Evolutionary conservation across 2,113 vertebrate species (phyloP).

Genomic region (Macrotus californicus): DNA sequence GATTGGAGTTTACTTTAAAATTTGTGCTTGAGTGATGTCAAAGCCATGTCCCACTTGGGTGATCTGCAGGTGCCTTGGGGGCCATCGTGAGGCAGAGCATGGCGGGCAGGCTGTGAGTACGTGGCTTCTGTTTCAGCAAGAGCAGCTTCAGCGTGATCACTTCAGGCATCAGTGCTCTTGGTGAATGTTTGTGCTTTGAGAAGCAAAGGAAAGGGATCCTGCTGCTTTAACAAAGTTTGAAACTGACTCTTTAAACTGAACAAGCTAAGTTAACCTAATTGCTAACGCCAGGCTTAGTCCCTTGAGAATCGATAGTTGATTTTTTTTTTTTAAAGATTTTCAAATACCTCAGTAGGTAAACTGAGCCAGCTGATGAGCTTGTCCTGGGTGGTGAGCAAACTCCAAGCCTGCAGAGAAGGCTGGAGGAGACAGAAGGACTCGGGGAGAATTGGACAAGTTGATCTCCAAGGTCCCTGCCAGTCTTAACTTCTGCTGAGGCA

Average conservation of each 20-base stretch:
- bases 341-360: slow-evolving; percentile 35
- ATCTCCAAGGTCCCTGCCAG: background rate
- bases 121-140: background rate
- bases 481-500: background rate
- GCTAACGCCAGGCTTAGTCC: background rate
- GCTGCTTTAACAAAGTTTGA: background rate
- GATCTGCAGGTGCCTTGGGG: background rate
- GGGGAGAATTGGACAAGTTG: background rate
- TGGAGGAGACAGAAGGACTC: background rate
- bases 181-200: background rate
- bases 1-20: background rate
- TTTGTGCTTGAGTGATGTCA: background rate
- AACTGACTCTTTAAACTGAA: slow-evolving; percentile 10
- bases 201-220: background rate
- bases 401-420: background rate
- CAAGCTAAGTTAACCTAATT: background rate
- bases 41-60: background rate
- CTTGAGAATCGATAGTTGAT: background rate
- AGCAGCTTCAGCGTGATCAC: background rate
- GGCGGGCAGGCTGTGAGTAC: background rate
- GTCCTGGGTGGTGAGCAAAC: background rate
- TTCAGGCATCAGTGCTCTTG: background rate
- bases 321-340: background rate
- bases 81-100: rapidly evolving
- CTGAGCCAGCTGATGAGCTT: background rate